These are phyloP conservation scores for Eutrigla gurnardus DNA, from an alignment of 2,797 vertebrate genomes.

Conservation along the genomic window DNA sequence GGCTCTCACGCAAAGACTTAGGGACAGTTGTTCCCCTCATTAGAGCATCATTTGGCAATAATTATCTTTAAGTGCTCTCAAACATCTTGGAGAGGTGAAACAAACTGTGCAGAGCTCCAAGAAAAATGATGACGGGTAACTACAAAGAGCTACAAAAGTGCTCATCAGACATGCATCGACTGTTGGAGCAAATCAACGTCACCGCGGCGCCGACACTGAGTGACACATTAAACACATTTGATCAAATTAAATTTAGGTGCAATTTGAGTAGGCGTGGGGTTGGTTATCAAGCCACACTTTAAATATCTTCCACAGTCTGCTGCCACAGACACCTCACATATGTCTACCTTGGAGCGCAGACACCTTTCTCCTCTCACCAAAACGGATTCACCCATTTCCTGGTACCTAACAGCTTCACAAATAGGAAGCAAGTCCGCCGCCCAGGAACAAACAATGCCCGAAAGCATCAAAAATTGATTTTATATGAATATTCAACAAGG, in stretches of 20 bases:
- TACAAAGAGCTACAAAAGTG: slow-evolving; percentile 63
- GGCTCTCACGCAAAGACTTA: slow-evolving; percentile 63
- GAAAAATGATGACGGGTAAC: slow-evolving; percentile 71
- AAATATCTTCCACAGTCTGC: slow-evolving; percentile 53
- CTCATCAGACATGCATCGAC: slow-evolving; percentile 48
- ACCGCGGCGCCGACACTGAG: slow-evolving; percentile 4
- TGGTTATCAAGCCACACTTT: slow-evolving; percentile 63
- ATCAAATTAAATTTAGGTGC: slow-evolving; percentile 58
- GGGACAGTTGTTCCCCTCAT: slow-evolving; percentile 76
- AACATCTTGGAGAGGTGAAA: slow-evolving; percentile 73
- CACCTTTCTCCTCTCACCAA: slow-evolving; percentile 75
- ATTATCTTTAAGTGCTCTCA: slow-evolving; percentile 86
- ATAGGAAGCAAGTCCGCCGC: slow-evolving; percentile 84
- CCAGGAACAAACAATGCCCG: slow-evolving; percentile 89
- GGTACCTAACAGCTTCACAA: slow-evolving; percentile 81
- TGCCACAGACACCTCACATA: slow-evolving; percentile 69
- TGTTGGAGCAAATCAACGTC: slow-evolving; percentile 59
- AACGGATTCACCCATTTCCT: slow-evolving; percentile 79
- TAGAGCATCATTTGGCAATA: slow-evolving; percentile 81
- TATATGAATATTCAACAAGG: slow-evolving; percentile 92
- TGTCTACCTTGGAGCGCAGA: slow-evolving; percentile 72
- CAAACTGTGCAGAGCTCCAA: slow-evolving; percentile 70
- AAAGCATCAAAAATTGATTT: slow-evolving; percentile 88
- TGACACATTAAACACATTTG: slow-evolving; percentile 59
- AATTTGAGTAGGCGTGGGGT: slow-evolving; percentile 42